Evolutionary conservation across 1,140 invertebrate genomes (phyloP).

Genomic region (Thaumetopoea pityocampa): DNA sequence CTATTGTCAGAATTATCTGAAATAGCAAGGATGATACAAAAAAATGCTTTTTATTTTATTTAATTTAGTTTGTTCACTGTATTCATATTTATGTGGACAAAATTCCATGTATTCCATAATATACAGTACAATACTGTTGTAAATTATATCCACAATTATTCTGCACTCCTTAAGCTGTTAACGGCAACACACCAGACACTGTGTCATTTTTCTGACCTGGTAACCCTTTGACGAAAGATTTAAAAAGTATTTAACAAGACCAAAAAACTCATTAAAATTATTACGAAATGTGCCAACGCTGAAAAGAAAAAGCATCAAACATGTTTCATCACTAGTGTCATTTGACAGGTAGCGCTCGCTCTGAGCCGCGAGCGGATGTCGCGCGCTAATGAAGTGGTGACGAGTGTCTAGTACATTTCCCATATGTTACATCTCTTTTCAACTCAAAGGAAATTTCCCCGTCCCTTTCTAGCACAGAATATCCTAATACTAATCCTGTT

Average conservation of each 20-base stretch:
- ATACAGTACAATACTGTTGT: no score
- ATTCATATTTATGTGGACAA: no score
- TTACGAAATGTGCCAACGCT: no score
- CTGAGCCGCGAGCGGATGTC: constrained; percentile 21
- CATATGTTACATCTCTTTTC: constrained; percentile 18
- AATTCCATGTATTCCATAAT: no score
- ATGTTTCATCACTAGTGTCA: constrained; percentile 11
- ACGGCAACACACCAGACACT: not conserved
- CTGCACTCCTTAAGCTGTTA: not conserved
- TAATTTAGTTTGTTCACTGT: no score
- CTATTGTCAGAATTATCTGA: not conserved
- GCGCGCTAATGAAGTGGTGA: constrained; percentile 33
- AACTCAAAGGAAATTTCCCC: constrained; percentile 3
- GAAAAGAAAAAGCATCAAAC: not conserved
- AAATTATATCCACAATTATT: no score
- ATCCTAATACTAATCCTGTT: constrained; percentile 39
- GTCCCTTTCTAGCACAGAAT: constrained; percentile 19
- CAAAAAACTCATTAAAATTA: no score
- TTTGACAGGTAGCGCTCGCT: constrained; percentile 8
- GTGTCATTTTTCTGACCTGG: not conserved
- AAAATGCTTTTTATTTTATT: no score
- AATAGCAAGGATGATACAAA: no score
- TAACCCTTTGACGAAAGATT: constrained; percentile 2
- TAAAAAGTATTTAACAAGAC: no score
- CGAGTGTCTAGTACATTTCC: constrained; percentile 18